phyloP scores from a whole-genome alignment of 2,888 invertebrate genomes.

The Hirudinaria manillensis region DNA sequence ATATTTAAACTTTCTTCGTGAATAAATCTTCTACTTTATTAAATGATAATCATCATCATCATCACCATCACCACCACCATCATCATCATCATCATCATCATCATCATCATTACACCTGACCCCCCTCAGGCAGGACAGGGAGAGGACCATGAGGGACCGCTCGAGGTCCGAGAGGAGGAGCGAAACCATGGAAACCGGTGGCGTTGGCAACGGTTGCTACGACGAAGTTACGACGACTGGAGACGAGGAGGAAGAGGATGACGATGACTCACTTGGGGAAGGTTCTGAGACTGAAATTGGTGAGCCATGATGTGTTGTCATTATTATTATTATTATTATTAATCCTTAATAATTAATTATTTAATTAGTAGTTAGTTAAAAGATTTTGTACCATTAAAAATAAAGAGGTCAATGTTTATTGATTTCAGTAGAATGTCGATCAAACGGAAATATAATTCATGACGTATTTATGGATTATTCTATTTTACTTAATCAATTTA shows the following conservation, averaged over 20 bases:
- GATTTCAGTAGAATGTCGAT: too few relatives aligned
- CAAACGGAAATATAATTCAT: too few relatives aligned
- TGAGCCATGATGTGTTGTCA: conserved; percentile 24
- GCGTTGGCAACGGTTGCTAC: neutral
- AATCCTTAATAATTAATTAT: neutral
- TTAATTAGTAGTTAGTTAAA: too few relatives aligned
- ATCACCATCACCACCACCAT: neutral
- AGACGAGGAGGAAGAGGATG: conserved; percentile 31
- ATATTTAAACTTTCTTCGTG: too few relatives aligned
- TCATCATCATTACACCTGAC: neutral
- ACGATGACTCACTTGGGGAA: conserved; percentile 34
- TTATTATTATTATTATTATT: neutral
- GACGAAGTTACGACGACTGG: conserved; percentile 18
- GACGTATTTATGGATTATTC: too few relatives aligned
- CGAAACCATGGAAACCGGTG: conserved; percentile 42
- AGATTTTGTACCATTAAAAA: too few relatives aligned
- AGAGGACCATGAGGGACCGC: neutral
- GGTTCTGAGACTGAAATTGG: conserved; percentile 41
- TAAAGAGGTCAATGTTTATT: too few relatives aligned
- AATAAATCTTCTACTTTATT: too few relatives aligned
- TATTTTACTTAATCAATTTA: too few relatives aligned
- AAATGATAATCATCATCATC: neutral
- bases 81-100: neutral
- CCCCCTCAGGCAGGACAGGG: neutral
- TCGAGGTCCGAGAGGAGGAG: conserved; percentile 50